These are phyloP conservation scores for Sussaba pulchella DNA, from an alignment of 2,888 invertebrate species.

Conservation along the genomic window DNA sequence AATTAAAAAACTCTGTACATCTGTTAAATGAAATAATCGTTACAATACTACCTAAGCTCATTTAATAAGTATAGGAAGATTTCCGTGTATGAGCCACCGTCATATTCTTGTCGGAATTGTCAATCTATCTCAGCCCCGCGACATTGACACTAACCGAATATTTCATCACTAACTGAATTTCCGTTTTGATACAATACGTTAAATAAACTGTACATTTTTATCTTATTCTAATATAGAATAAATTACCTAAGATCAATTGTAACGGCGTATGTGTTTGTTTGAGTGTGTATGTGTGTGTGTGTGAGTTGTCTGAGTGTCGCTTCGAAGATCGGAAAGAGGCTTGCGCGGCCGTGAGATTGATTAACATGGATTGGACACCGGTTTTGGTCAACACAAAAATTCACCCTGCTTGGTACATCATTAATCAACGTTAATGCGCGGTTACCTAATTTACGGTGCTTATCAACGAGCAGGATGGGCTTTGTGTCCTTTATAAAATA, in stretches of 20 bases:
- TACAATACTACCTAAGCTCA: constrained; percentile 59
- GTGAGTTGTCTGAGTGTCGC: constrained; percentile 62
- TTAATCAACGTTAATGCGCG: constrained; percentile 69
- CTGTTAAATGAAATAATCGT: constrained; percentile 43
- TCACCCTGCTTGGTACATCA: constrained; percentile 79
- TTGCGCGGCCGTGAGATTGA: constrained; percentile 68
- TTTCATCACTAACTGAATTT: constrained; percentile 53
- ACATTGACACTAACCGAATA: constrained; percentile 34
- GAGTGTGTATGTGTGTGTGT: constrained; percentile 60
- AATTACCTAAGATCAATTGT: constrained; percentile 75
- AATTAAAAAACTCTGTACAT: constrained; percentile 47
- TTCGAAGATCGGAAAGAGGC: constrained; percentile 72
- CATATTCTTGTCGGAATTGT: constrained; percentile 39
- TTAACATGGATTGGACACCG: constrained; percentile 32
- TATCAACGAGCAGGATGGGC: constrained; percentile 68
- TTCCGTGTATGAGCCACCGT: constrained; percentile 46
- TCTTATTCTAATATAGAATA: constrained; percentile 78
- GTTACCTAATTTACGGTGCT: constrained; percentile 71
- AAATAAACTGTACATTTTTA: constrained; percentile 71
- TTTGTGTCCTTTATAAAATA: constrained; percentile 74
- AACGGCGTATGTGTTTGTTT: constrained; percentile 38
- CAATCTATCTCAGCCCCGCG: constrained; percentile 21
- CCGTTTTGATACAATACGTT: constrained; percentile 66
- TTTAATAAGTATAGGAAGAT: constrained; percentile 63
- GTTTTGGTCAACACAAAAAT: constrained; percentile 74